Percentiles rank a stretch among this genome's conserved stretches.
Conservation (phyloP, 2,797 vertebrate genomes). For the Lindbergichthys nudifrons region DNA sequence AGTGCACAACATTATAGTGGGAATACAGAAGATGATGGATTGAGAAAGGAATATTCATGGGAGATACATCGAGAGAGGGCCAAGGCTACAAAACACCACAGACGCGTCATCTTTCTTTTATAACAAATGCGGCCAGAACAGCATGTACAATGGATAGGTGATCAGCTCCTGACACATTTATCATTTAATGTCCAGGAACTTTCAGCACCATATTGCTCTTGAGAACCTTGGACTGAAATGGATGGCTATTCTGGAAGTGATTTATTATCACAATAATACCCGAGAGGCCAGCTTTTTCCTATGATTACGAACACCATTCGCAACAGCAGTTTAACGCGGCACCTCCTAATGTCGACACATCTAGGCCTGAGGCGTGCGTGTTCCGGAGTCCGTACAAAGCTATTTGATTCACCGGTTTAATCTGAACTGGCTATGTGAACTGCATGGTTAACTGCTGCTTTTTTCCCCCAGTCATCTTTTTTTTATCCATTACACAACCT, state of each 20-base stretch:
- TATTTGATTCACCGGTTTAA: slow-evolving; percentile 19
- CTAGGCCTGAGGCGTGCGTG: slow-evolving; percentile 17
- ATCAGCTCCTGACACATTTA: slow-evolving; percentile 50
- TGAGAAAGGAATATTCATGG: slow-evolving; percentile 4
- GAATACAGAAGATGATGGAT: slow-evolving; percentile 27
- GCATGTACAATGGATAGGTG: slow-evolving; percentile 25
- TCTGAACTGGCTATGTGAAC: slow-evolving; percentile 13
- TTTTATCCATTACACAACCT: background rate
- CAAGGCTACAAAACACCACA: slow-evolving; percentile 22
- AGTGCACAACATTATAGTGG: background rate
- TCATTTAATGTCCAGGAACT: slow-evolving; percentile 41
- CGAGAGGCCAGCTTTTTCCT: slow-evolving; percentile 18
- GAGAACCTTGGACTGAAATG: slow-evolving; percentile 40
- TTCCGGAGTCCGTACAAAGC: slow-evolving; percentile 18
- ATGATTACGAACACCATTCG: slow-evolving; percentile 26
- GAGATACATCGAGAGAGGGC: slow-evolving; percentile 3
- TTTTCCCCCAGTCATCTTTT: background rate
- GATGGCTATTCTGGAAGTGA: slow-evolving; percentile 33
- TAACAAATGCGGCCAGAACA: slow-evolving; percentile 27
- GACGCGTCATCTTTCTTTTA: slow-evolving; percentile 44
- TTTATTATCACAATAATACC: slow-evolving; percentile 44
- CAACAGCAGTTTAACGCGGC: slow-evolving; percentile 30
- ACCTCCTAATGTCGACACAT: slow-evolving; percentile 22
- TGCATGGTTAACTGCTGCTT: slow-evolving; percentile 14
- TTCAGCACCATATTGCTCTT: slow-evolving; percentile 21